Conservation (phyloP, 2,888 invertebrate genomes). For the Campaea margaritaria region DNA sequence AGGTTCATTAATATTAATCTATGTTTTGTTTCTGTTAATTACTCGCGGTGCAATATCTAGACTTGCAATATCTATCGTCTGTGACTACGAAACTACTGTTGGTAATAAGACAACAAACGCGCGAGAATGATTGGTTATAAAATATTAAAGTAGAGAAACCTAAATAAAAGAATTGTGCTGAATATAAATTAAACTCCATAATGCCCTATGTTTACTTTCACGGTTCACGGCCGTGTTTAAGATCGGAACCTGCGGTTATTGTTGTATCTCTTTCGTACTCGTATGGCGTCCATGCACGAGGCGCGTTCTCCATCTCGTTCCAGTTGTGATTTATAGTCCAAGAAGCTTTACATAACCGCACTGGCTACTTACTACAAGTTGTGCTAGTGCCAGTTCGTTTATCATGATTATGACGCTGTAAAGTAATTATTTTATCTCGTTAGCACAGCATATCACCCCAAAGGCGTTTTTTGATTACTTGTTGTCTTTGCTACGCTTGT, state of each 20-base stretch:
- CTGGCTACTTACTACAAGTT: conserved; percentile 69
- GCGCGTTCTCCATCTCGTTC: conserved; percentile 55
- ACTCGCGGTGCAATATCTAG: conserved; percentile 36
- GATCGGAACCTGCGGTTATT: conserved; percentile 43
- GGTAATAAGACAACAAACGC: conserved; percentile 26
- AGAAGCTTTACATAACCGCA: conserved; percentile 68
- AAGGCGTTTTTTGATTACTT: conserved; percentile 41
- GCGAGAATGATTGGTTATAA: conserved; percentile 34
- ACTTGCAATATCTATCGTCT: conserved; percentile 32
- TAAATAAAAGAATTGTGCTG: conserved; percentile 52
- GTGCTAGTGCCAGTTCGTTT: conserved; percentile 64
- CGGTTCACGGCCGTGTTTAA: conserved; percentile 70
- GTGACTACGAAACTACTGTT: conserved; percentile 15
- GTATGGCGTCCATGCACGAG: conserved; percentile 32
- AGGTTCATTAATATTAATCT: conserved; percentile 37
- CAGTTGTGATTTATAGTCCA: conserved; percentile 69
- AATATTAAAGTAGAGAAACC: conserved; percentile 38
- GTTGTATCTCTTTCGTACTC: conserved; percentile 49
- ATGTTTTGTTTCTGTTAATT: conserved; percentile 41
- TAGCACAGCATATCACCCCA: conserved; percentile 52
- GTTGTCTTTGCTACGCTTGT: conserved; percentile 16
- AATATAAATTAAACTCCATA: conserved; percentile 59
- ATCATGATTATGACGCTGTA: conserved; percentile 73
- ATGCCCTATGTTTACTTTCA: conserved; percentile 69
- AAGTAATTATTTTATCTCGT: conserved; percentile 74